These are phyloP conservation scores for Sarcophaga rosellei DNA, from an alignment of 2,888 invertebrate species.

Conservation along the genomic window DNA sequence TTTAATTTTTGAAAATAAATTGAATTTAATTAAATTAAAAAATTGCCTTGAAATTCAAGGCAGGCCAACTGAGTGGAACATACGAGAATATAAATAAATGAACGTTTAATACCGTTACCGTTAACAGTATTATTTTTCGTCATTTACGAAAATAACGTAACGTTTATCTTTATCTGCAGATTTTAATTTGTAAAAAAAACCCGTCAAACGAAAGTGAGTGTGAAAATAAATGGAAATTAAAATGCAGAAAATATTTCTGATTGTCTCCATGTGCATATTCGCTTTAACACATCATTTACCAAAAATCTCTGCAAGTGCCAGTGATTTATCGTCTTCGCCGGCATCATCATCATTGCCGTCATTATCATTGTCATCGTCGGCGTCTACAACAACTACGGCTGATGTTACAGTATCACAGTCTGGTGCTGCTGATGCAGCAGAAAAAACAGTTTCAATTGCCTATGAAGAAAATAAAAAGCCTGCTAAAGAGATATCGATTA, in stretches of 20 bases:
- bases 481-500: slow-evolving; percentile 65
- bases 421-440: slow-evolving; percentile 60
- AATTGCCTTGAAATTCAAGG: slow-evolving; percentile 2
- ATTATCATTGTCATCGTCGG: slow-evolving; percentile 14
- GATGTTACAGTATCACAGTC: slow-evolving; percentile 50
- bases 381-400: background rate
- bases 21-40: slow-evolving; percentile 18
- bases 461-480: slow-evolving; percentile 75
- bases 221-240: background rate
- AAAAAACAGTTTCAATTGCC: slow-evolving; percentile 74
- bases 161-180: background rate
- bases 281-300: slow-evolving; percentile 68
- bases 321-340: slow-evolving; percentile 61
- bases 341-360: slow-evolving; percentile 34
- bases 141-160: slow-evolving; percentile 31
- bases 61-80: slow-evolving; percentile 40
- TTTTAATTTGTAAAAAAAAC: slow-evolving; percentile 2
- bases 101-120: slow-evolving; percentile 13
- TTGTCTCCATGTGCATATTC: slow-evolving; percentile 65
- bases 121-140: slow-evolving; percentile 42
- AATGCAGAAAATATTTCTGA: slow-evolving; percentile 56
- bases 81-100: slow-evolving; percentile 49
- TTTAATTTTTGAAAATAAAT: background rate
- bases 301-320: slow-evolving; percentile 66
- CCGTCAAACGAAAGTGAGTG: background rate